phyloP scores from a whole-genome alignment of 37 sponge, comb jelly and placozoan species.

The Aphrocallistes beatrix region DNA sequence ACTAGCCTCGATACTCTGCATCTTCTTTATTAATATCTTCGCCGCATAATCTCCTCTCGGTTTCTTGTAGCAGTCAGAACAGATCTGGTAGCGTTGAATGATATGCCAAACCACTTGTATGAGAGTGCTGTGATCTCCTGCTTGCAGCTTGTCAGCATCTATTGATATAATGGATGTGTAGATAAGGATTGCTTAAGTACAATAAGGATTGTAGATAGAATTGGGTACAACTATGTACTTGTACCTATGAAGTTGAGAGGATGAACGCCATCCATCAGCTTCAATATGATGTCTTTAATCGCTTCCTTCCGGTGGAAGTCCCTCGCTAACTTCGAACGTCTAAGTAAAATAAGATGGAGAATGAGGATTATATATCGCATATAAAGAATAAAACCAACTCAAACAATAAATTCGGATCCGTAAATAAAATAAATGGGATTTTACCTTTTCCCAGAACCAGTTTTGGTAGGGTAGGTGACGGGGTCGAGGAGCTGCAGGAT shows the following conservation, averaged over 20 bases:
- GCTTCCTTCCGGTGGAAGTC: constrained; percentile 11
- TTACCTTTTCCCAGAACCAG: not conserved
- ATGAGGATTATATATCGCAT: too few species aligned
- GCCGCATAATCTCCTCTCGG: not conserved
- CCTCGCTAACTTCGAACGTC: too few species aligned
- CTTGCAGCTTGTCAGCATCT: constrained; percentile 3
- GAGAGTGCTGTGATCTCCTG: not conserved
- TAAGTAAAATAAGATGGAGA: too few species aligned
- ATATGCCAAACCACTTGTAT: not conserved
- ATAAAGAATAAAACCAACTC: too few species aligned
- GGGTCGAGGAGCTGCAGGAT: constrained; percentile 4
- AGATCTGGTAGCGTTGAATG: not conserved
- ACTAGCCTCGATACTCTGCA: not conserved
- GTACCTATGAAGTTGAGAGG: not conserved
- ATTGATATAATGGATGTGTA: too few species aligned
- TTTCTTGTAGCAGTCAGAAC: not conserved
- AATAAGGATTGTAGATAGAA: too few species aligned
- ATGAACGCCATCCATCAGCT: not conserved
- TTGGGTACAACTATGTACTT: too few species aligned
- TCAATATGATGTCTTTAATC: not conserved
- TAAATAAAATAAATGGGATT: too few species aligned
- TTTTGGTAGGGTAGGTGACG: not conserved
- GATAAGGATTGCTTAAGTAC: too few species aligned
- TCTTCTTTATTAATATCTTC: not conserved
- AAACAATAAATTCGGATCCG: too few species aligned